Conservation (phyloP, 2,888 invertebrate species). For the Mesorhabditis spiculigera region DNA sequence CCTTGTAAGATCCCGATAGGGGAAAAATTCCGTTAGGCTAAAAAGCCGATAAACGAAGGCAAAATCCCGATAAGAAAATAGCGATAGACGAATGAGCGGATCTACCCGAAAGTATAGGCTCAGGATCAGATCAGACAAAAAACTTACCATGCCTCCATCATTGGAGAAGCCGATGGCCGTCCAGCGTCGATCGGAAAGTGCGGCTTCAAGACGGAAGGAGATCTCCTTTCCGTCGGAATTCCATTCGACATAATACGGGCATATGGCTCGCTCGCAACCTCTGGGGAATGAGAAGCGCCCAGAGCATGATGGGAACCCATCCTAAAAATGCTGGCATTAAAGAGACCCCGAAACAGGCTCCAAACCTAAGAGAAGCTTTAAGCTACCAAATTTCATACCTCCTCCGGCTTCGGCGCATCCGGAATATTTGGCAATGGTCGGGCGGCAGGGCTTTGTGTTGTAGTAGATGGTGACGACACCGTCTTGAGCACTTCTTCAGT, state of each 20-base stretch:
- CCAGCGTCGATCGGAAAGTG: constrained; percentile 49
- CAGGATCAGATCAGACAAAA: no score
- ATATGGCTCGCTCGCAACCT: constrained; percentile 42
- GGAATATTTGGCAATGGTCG: neutral
- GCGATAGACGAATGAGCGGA: no score
- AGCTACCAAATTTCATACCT: neutral
- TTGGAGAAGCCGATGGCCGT: constrained; percentile 59
- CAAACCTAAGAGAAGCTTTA: neutral
- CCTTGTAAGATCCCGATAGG: no score
- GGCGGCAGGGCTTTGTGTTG: neutral
- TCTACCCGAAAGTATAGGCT: no score
- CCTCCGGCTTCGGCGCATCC: neutral
- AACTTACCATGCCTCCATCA: constrained; percentile 51
- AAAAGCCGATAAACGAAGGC: no score
- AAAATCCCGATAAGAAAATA: no score
- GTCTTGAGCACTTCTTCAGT: neutral
- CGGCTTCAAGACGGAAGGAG: constrained; percentile 43
- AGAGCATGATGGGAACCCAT: constrained; percentile 30
- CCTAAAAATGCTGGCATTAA: neutral
- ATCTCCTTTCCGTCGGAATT: constrained; percentile 40
- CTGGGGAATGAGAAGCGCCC: constrained; percentile 51
- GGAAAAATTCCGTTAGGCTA: no score
- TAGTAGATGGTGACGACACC: neutral
- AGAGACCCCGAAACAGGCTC: neutral
- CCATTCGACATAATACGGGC: constrained; percentile 56